Evolutionary conservation across 2,113 vertebrate genomes (phyloP).

Genomic region (Tyrannus savana): DNA sequence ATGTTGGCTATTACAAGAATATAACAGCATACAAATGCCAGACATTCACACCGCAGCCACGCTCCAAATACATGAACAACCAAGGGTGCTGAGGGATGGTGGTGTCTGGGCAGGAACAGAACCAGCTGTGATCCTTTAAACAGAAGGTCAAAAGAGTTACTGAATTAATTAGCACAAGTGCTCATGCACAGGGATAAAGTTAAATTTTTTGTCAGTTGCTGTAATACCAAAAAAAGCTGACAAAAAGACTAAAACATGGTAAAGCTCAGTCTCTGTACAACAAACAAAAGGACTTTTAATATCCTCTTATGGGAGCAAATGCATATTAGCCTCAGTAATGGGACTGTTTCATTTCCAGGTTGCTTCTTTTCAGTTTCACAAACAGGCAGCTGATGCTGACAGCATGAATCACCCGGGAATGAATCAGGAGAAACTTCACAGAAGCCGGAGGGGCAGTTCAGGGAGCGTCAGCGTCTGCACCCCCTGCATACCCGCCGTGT

Average conservation of each 20-base stretch:
- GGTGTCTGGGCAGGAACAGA: not conserved
- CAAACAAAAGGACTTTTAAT: not conserved
- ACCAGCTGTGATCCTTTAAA: not conserved
- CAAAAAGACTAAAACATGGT: not conserved
- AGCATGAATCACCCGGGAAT: not conserved
- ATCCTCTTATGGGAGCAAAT: not conserved
- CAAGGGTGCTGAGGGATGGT: not conserved
- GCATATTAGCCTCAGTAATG: not conserved
- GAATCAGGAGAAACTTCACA: not conserved
- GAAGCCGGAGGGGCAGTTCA: fast-evolving
- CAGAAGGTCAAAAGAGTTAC: constrained; percentile 1
- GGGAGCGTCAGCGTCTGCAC: fast-evolving
- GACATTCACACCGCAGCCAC: not conserved
- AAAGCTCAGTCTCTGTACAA: not conserved
- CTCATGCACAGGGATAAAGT: not conserved
- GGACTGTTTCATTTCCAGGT: not conserved
- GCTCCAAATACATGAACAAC: not conserved
- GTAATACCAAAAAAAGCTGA: not conserved
- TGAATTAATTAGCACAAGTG: constrained; percentile 24
- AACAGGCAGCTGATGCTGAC: not conserved
- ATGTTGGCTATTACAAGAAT: constrained; percentile 67
- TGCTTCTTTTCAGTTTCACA: not conserved
- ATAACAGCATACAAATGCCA: constrained; percentile 46
- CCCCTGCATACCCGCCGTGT: fast-evolving
- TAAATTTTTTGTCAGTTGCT: constrained; percentile 25